Evolutionary conservation across 2,113 vertebrate species (phyloP).

Genomic region (Nanorana parkeri): DNA sequence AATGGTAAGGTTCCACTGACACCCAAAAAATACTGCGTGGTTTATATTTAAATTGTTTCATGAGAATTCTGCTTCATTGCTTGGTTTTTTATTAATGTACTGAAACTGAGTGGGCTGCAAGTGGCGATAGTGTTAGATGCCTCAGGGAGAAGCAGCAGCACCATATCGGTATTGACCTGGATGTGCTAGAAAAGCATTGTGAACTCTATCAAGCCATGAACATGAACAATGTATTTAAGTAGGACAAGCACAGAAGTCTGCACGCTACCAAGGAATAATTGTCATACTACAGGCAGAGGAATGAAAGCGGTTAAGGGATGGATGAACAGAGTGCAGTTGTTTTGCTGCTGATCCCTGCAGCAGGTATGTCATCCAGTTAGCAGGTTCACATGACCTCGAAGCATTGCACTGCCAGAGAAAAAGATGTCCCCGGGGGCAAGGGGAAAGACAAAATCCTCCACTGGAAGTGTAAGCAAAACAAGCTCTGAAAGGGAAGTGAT

Average conservation of each 20-base stretch:
- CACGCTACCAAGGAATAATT: background rate
- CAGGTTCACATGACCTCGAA: slow-evolving; percentile 23
- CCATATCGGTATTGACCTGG: slow-evolving; percentile 4
- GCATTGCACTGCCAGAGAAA: slow-evolving; percentile 10
- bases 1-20: too few relatives aligned
- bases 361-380: slow-evolving; percentile 43
- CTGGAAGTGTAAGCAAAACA: slow-evolving; percentile 54
- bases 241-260: slow-evolving; percentile 17
- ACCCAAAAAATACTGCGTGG: too few relatives aligned
- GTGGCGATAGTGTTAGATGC: background rate
- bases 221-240: slow-evolving; percentile 13
- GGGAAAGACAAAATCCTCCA: slow-evolving; percentile 43
- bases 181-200: background rate
- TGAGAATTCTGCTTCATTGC: too few relatives aligned
- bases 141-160: background rate
- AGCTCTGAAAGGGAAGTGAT: slow-evolving; percentile 41
- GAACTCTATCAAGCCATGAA: background rate
- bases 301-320: slow-evolving; percentile 5
- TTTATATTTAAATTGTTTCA: too few relatives aligned
- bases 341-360: slow-evolving; percentile 47
- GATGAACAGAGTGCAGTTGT: slow-evolving; percentile 13
- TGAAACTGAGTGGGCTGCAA: too few relatives aligned
- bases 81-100: too few relatives aligned
- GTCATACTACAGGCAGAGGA: slow-evolving; percentile 34
- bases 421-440: slow-evolving; percentile 4